phyloP scores from a whole-genome alignment of 1,140 invertebrate species.

The Anagrus nilaparvatae region DNA sequence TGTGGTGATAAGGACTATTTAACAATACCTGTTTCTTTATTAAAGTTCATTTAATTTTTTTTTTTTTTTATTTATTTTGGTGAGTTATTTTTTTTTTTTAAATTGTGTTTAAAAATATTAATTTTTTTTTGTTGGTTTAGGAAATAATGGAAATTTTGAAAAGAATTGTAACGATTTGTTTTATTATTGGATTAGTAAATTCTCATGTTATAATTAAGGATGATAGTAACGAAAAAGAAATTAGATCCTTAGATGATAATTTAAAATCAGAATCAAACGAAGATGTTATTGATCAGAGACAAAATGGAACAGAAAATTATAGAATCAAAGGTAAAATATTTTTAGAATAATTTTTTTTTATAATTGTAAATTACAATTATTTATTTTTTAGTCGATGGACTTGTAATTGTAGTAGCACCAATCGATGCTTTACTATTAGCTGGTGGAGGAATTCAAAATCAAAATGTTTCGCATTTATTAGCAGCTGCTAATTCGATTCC shows the following conservation, averaged over 20 bases:
- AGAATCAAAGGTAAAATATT: conserved; percentile 38
- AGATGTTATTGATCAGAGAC: conserved; percentile 60
- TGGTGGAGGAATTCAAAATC: conserved; percentile 17
- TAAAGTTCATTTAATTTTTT: too few relatives aligned
- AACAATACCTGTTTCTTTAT: too few relatives aligned
- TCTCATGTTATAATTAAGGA: background rate
- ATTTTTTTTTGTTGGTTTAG: too few relatives aligned
- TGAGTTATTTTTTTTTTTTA: too few relatives aligned
- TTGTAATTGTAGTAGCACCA: conserved; percentile 53
- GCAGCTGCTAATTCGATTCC: background rate
- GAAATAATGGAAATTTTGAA: too few relatives aligned
- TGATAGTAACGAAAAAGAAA: background rate
- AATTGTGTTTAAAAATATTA: too few relatives aligned
- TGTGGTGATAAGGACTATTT: too few relatives aligned
- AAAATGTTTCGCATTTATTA: conserved; percentile 17
- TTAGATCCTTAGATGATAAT: background rate
- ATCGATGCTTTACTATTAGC: conserved; percentile 42
- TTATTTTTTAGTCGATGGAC: conserved; percentile 46
- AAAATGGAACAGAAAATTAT: conserved; percentile 60
- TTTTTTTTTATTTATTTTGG: too few relatives aligned
- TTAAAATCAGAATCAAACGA: too few relatives aligned
- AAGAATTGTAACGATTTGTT: too few relatives aligned
- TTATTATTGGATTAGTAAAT: too few relatives aligned
- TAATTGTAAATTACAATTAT: too few relatives aligned
- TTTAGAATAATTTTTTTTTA: background rate